Evolutionary conservation across 1,140 invertebrate genomes (phyloP), one percentile per base, ranked within the genome.

Genomic region (Tachypleus tridentatus): DNA sequence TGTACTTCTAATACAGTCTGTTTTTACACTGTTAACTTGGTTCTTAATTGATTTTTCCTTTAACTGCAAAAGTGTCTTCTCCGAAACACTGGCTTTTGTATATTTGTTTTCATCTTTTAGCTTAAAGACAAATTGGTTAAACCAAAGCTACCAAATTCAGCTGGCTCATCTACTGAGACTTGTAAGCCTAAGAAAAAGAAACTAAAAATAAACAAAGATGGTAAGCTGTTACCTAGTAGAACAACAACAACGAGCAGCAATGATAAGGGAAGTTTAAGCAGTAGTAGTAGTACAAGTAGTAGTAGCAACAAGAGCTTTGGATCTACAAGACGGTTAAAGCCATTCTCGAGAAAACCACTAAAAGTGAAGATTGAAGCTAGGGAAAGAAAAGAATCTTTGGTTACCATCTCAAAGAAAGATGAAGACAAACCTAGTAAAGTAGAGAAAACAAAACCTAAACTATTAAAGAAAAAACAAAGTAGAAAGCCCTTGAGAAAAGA

Each of bases 401-500:
- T 29, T 29, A 29, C 29, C 29, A 29, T 29, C 29, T 29, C 29
- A 29, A 77, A 9, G 77, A 78, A 70, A 72, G 76, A 59, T 78
- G 77, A 65, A 71, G 77, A 78, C 64, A 76, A 75, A 54, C 58
- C 60, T 63, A 69, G 69, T 54, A 68, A 70, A 57, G 61, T 64
- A 63, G 69, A 71, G 6, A 70, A 71, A 63, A 59, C 54, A 11
- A 69, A 66, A 58, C 71, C 69, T 65, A 76, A 71, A 62, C 11
- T 66, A 6, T 61, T 64, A 11, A 62, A 68, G 48, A 59, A 64
- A 53, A 66, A 65, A 60, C 60, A 8, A 54, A 70, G 52, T 48
- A 63, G 57, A 51, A 72, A 72, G 61, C 71, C 71, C 66, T 56
- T 62, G 51, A 52, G 53, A 68, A 54, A 71, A 70, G 65, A 73